A percentile compares a stretch with the other conserved stretches of the same genome.
phyloP scores from a whole-genome alignment of 2,113 vertebrate species.

The Rhombomys opimus region DNA sequence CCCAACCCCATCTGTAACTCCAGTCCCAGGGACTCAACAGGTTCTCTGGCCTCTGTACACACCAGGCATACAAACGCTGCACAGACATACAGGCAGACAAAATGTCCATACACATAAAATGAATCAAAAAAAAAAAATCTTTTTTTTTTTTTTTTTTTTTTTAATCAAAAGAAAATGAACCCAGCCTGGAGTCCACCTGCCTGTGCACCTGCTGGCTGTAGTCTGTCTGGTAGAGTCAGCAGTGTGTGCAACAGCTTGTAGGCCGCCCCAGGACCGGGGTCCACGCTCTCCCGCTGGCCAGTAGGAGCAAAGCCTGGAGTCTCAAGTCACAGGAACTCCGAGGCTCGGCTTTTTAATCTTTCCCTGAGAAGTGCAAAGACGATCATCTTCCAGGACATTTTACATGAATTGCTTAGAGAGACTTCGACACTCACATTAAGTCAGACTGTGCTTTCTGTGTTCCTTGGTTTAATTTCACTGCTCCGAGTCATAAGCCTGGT shows the following conservation, averaged over 20 bases:
- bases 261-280: neutral
- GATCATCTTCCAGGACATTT: neutral
- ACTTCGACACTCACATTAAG: neutral
- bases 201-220: neutral
- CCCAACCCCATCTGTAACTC: neutral
- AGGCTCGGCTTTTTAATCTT: neutral
- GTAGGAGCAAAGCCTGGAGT: neutral
- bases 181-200: neutral
- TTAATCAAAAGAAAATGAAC: neutral
- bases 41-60: neutral
- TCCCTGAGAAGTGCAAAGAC: neutral
- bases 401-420: neutral
- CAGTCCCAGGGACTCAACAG: neutral
- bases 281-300: neutral
- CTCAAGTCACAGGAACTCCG: no score
- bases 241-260: no score
- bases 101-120: neutral
- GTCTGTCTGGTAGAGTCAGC: fast-evolving
- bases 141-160: no score
- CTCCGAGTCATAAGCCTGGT: neutral
- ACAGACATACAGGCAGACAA: neutral
- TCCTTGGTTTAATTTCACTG: neutral
- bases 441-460: neutral
- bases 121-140: neutral
- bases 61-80: neutral